Conservation (phyloP, 2,888 invertebrate genomes). For the Cryptocephalus moraei region DNA sequence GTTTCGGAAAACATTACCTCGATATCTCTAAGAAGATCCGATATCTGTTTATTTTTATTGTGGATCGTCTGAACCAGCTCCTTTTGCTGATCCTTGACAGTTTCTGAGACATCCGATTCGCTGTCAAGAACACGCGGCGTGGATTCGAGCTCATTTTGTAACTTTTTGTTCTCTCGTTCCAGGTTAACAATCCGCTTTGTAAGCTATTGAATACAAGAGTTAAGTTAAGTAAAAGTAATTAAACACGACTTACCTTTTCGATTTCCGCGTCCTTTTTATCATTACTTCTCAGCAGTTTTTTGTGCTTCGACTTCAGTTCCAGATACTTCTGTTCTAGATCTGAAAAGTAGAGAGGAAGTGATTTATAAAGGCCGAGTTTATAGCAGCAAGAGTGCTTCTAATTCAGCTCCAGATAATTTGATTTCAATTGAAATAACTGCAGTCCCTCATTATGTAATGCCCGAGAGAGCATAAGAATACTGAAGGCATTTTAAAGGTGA, state of each 20-base stretch:
- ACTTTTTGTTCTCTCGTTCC: slow-evolving; percentile 35
- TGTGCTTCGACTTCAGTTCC: slow-evolving; percentile 36
- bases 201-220: slow-evolving; percentile 21
- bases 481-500: too few species aligned
- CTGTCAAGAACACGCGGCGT: slow-evolving; percentile 32
- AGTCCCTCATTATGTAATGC: too few species aligned
- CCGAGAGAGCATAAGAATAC: too few species aligned
- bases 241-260: slow-evolving; percentile 29
- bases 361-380: slow-evolving; percentile 27
- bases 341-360: slow-evolving; percentile 15
- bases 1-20: slow-evolving; percentile 44
- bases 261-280: slow-evolving; percentile 32
- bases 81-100: slow-evolving; percentile 42
- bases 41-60: slow-evolving; percentile 68
- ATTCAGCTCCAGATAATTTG: too few species aligned
- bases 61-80: slow-evolving; percentile 47
- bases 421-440: not conserved
- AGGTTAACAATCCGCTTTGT: slow-evolving; percentile 33
- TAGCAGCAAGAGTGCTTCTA: too few species aligned
- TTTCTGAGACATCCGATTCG: slow-evolving; percentile 43
- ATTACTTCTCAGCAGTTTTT: slow-evolving; percentile 34
- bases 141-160: slow-evolving; percentile 38
- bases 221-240: not conserved
- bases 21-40: slow-evolving; percentile 61
- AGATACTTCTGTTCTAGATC: slow-evolving; percentile 37